A percentile compares a stretch with the other conserved stretches of the same genome.
Conservation (phyloP, 2,888 invertebrate species). For the Mimumesa dahlbomi region DNA sequence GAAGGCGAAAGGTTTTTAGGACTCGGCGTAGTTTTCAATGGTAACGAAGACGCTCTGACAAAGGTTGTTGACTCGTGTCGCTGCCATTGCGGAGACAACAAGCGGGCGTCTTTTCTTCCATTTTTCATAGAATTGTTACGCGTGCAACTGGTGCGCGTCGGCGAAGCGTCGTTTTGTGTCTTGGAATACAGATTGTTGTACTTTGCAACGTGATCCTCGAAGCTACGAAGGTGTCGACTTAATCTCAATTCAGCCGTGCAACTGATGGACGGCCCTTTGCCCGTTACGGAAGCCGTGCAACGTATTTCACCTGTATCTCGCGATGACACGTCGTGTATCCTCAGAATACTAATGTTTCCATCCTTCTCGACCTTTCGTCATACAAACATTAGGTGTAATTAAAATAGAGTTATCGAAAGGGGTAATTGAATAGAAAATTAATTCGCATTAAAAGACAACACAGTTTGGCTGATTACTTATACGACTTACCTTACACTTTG, state of each 20-base stretch:
- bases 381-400: too few species aligned
- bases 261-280: slow-evolving; percentile 71
- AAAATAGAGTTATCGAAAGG: too few species aligned
- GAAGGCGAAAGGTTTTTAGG: slow-evolving; percentile 32
- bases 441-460: too few species aligned
- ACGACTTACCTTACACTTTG: slow-evolving; percentile 73
- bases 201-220: background rate
- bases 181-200: background rate
- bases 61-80: slow-evolving; percentile 17
- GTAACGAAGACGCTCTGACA: slow-evolving; percentile 53
- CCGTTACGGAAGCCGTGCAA: slow-evolving; percentile 73
- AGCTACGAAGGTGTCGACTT: slow-evolving; percentile 21
- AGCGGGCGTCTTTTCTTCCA: background rate
- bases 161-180: slow-evolving; percentile 1
- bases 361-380: slow-evolving; percentile 80
- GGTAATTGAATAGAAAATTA: too few species aligned
- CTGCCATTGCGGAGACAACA: slow-evolving; percentile 11
- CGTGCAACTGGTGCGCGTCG: background rate
- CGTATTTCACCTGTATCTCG: slow-evolving; percentile 81
- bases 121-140: slow-evolving; percentile 12
- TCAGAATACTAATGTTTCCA: slow-evolving; percentile 82
- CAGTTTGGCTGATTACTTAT: background rate
- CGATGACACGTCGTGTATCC: slow-evolving; percentile 82
- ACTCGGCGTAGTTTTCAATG: slow-evolving; percentile 23
- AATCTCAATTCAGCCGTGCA: slow-evolving; percentile 74